A percentile compares a stretch with the other conserved stretches of the same genome.
Conservation (phyloP, 2,888 invertebrate species). For the Drosophila nr. perissopoda region DNA sequence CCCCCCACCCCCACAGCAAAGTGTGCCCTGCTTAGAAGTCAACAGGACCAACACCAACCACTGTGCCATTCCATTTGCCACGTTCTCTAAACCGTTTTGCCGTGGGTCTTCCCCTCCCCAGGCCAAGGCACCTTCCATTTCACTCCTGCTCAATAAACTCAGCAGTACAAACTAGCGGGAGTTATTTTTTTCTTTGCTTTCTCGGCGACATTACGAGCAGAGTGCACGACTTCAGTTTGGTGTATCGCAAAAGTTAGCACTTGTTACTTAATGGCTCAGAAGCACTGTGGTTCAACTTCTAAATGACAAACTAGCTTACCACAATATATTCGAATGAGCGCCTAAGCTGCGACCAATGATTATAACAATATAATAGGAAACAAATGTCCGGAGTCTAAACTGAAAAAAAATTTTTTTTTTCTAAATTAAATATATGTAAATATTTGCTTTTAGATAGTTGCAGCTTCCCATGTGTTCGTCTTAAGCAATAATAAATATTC, state of each 20-base stretch:
- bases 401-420: not conserved
- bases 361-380: not conserved
- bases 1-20: conserved; percentile 21
- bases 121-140: not conserved
- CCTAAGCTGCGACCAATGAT: not conserved
- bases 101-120: conserved; percentile 14
- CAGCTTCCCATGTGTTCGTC: not conserved
- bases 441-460: not conserved
- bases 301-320: not conserved
- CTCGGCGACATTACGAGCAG: conserved; percentile 45
- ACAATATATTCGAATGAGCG: not conserved
- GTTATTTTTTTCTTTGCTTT: conserved; percentile 19
- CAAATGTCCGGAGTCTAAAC: not conserved
- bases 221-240: conserved; percentile 39
- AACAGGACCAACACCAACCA: conserved; percentile 27
- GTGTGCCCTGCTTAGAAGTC: conserved; percentile 48
- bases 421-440: not conserved
- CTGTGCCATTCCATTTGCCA: conserved; percentile 34
- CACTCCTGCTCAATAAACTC: conserved; percentile 9
- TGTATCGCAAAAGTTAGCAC: conserved; percentile 46
- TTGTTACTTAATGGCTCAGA: conserved; percentile 51
- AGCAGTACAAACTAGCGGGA: conserved; percentile 29
- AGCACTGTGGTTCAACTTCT: conserved; percentile 29
- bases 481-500: not conserved
- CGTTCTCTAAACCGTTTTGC: conserved; percentile 63